Conservation (phyloP, 2,113 vertebrate species). For the Montifringilla adamsi region DNA sequence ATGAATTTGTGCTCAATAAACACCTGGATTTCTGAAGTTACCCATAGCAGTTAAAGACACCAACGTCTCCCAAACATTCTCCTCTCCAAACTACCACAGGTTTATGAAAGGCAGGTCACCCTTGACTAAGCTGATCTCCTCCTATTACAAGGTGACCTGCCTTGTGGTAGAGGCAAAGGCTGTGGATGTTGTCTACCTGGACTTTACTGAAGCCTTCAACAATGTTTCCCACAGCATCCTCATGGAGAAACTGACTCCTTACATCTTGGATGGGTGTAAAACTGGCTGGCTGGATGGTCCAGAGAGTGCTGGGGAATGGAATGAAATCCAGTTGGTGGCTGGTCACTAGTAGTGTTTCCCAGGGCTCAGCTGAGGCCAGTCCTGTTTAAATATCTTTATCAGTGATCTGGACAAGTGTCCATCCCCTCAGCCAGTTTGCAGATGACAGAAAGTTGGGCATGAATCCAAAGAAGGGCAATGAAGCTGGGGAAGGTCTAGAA, state of each 20-base stretch:
- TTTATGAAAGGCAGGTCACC: neutral
- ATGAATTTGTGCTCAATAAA: neutral
- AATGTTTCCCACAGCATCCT: neutral
- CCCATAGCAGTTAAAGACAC: neutral
- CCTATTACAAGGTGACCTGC: neutral
- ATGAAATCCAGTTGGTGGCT: neutral
- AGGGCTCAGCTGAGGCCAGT: no score
- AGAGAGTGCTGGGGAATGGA: neutral
- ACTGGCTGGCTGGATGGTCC: neutral
- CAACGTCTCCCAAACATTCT: neutral
- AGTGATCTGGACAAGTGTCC: neutral
- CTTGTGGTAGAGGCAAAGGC: neutral
- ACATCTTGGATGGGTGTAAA: neutral
- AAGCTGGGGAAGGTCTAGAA: neutral
- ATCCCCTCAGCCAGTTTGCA: neutral
- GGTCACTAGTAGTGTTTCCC: neutral
- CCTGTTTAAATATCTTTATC: neutral
- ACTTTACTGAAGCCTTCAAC: neutral
- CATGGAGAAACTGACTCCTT: neutral
- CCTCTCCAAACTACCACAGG: neutral
- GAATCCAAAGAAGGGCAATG: neutral
- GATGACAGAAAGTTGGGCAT: neutral
- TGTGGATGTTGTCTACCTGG: neutral
- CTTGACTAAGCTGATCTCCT: neutral
- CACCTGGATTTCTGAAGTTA: neutral